These are phyloP conservation scores for Diachasma alloeum DNA, from an alignment of 1,140 invertebrate genomes.

Conservation along the genomic window DNA sequence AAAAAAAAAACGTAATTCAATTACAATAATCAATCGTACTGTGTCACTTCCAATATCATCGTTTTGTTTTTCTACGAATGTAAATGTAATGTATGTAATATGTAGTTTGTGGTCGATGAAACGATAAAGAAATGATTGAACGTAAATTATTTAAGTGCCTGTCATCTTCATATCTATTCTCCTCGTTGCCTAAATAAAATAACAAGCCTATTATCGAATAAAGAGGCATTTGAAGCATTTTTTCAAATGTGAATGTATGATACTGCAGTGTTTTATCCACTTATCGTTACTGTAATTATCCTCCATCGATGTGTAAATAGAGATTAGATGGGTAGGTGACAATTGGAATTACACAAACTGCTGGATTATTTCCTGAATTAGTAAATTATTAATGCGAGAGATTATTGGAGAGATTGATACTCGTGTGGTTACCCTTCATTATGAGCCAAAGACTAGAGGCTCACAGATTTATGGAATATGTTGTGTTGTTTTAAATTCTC, in stretches of 20 bases:
- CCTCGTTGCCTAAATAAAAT: neutral
- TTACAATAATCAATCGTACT: neutral
- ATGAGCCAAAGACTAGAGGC: slow-evolving; percentile 18
- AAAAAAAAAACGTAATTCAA: neutral
- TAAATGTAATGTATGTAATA: neutral
- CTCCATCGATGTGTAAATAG: neutral
- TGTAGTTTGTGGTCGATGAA: neutral
- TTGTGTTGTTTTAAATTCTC: neutral
- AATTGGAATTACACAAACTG: neutral
- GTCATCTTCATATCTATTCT: neutral
- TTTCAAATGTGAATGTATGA: neutral
- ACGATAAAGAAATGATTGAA: neutral
- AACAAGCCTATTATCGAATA: neutral
- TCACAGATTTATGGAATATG: neutral
- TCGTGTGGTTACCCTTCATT: neutral
- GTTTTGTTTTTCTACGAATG: slow-evolving; percentile 3
- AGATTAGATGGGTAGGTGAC: neutral
- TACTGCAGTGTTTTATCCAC: neutral
- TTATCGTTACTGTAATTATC: neutral
- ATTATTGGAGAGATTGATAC: neutral
- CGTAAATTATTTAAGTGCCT: slow-evolving; percentile 11
- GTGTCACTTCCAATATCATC: neutral
- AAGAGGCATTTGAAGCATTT: neutral
- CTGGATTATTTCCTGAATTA: neutral
- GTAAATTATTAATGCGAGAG: neutral